Percentiles rank a stretch among this genome's conserved stretches.
Evolutionary conservation across 2,888 invertebrate genomes (phyloP).

Genomic region (Meganola albula): DNA sequence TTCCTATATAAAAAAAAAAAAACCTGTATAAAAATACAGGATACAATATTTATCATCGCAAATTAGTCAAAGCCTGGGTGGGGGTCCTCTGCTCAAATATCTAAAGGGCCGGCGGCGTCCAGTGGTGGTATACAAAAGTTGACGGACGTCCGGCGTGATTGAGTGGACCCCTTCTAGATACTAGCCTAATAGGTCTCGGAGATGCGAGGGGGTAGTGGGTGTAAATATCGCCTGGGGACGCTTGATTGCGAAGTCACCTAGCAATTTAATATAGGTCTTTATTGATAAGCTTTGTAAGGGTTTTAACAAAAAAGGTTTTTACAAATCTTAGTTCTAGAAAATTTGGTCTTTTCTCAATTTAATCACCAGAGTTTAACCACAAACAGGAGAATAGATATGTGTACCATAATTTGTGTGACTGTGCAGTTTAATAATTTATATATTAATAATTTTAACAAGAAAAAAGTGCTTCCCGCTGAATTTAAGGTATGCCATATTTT

Average conservation of each 20-base stretch:
- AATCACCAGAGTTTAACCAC: too few relatives aligned
- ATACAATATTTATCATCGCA: slow-evolving; percentile 31
- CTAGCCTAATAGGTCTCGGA: slow-evolving; percentile 58
- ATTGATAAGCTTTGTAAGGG: too few relatives aligned
- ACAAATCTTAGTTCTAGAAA: too few relatives aligned
- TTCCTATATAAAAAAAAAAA: too few relatives aligned
- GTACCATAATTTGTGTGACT: too few relatives aligned
- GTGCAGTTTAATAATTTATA: too few relatives aligned
- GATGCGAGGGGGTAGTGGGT: slow-evolving; percentile 27
- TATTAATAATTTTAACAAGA: too few relatives aligned
- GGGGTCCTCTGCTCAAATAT: slow-evolving; percentile 43
- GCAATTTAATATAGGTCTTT: slow-evolving; percentile 24
- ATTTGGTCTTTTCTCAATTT: too few relatives aligned
- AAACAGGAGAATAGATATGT: too few relatives aligned
- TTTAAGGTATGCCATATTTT: too few relatives aligned
- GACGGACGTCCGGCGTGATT: slow-evolving; percentile 67
- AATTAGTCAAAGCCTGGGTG: slow-evolving; percentile 44
- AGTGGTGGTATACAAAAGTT: slow-evolving; percentile 49
- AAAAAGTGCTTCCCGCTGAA: too few relatives aligned
- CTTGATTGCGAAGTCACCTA: slow-evolving; percentile 45
- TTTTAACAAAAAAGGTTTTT: too few relatives aligned
- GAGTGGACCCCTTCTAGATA: slow-evolving; percentile 57
- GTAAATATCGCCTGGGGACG: slow-evolving; percentile 53
- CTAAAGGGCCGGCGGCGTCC: slow-evolving; percentile 34
- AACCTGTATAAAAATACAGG: slow-evolving; percentile 15